These are phyloP conservation scores for Troides aeacus DNA, from an alignment of 2,888 invertebrate genomes.

Conservation along the genomic window DNA sequence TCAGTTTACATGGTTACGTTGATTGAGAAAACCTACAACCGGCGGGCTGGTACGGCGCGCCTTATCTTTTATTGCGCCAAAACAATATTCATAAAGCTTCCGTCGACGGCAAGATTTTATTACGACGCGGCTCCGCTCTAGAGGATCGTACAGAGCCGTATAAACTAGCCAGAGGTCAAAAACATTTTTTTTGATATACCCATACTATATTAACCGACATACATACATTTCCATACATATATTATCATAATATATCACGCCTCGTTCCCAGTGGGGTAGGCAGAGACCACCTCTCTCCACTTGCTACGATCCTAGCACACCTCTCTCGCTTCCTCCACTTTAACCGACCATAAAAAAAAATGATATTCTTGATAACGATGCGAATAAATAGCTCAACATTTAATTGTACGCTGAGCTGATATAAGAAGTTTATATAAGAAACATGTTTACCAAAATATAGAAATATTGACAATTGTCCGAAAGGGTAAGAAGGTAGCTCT, in stretches of 20 bases:
- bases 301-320: too few species aligned
- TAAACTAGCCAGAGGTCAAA: slow-evolving; percentile 51
- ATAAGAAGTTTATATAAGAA: too few species aligned
- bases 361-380: too few species aligned
- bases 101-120: slow-evolving; percentile 72
- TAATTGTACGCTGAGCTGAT: too few species aligned
- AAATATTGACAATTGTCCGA: too few species aligned
- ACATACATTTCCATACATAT: too few species aligned
- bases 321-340: not conserved
- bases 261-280: too few species aligned
- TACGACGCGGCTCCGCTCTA: slow-evolving; percentile 58
- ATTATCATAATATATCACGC: too few species aligned
- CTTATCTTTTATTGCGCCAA: slow-evolving; percentile 58
- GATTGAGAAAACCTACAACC: slow-evolving; percentile 36
- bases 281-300: too few species aligned
- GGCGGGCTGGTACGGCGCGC: slow-evolving; percentile 50
- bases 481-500: too few species aligned
- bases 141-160: slow-evolving; percentile 53
- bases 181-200: slow-evolving; percentile 38
- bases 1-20: slow-evolving; percentile 5
- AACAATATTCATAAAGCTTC: slow-evolving; percentile 69
- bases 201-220: not conserved
- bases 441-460: too few species aligned
- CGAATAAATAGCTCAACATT: too few species aligned
- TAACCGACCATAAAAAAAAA: not conserved